Conservation (phyloP, 2,113 vertebrate genomes). For the Shinisaurus crocodilurus region DNA sequence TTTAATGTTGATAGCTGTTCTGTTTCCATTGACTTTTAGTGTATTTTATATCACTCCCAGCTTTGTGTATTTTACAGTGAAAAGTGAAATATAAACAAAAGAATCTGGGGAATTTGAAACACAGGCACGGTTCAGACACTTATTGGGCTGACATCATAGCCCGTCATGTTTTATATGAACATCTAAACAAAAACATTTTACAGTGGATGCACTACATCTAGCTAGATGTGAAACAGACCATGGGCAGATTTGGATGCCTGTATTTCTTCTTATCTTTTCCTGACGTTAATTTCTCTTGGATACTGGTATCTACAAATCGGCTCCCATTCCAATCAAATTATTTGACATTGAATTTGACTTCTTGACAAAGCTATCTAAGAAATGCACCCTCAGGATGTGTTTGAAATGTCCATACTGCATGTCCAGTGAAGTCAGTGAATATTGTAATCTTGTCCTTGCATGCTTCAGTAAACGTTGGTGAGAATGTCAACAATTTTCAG, state of each 20-base stretch:
- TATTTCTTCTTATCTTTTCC: not conserved
- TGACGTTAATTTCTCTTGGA: not conserved
- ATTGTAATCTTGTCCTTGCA: slow-evolving; percentile 1
- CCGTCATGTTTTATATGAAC: not conserved
- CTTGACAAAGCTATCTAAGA: not conserved
- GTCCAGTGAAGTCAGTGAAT: not conserved
- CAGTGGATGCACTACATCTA: not conserved
- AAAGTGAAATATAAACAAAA: not conserved
- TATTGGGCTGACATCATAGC: not conserved
- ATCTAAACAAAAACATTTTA: not conserved
- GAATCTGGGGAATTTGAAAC: not conserved
- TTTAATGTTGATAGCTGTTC: not conserved
- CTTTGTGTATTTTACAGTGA: not conserved
- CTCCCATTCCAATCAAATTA: not conserved
- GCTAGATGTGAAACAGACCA: not conserved
- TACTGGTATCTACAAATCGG: not conserved
- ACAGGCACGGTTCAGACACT: not conserved
- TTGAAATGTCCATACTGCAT: not conserved
- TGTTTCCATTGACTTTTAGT: not conserved
- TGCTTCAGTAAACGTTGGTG: not conserved
- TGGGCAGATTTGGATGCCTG: not conserved
- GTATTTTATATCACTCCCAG: not conserved
- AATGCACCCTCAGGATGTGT: not conserved
- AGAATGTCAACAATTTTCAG: slow-evolving; percentile 18
- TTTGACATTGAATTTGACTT: not conserved